Evolutionary conservation across 1,140 invertebrate species (phyloP).

Genomic region (Spodoptera litura): DNA sequence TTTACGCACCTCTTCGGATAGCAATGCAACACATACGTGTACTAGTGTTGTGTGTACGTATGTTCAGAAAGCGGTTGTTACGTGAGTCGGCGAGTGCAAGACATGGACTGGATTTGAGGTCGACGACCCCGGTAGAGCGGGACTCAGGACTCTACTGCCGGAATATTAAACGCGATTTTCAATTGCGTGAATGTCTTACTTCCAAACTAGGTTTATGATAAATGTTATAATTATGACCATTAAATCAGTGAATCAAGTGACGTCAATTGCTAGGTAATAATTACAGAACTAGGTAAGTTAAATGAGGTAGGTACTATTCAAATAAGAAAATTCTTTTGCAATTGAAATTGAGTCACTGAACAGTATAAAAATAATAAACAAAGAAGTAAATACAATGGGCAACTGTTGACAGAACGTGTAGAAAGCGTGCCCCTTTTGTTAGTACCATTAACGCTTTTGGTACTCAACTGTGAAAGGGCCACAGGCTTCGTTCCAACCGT

Average conservation of each 20-base stretch:
- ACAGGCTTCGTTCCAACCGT: conserved; percentile 47
- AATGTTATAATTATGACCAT: not conserved
- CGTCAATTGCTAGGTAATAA: too few relatives aligned
- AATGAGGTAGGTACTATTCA: not conserved
- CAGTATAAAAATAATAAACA: conserved; percentile 38
- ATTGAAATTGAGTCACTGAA: conserved; percentile 1
- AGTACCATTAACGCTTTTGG: conserved; percentile 73
- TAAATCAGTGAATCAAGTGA: not conserved
- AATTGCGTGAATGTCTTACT: conserved; percentile 38
- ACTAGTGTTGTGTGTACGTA: conserved; percentile 40
- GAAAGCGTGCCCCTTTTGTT: conserved; percentile 69
- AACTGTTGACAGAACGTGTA: conserved; percentile 44
- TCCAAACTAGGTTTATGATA: not conserved
- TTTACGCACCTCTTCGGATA: conserved; percentile 31
- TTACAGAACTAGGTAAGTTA: not conserved
- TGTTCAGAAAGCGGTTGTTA: conserved; percentile 73
- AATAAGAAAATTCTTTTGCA: not conserved
- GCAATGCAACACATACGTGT: conserved; percentile 30
- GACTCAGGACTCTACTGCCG: conserved; percentile 74
- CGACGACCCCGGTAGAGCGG: conserved; percentile 74
- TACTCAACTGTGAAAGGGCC: conserved; percentile 71
- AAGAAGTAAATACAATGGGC: conserved; percentile 37
- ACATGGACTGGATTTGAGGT: conserved; percentile 79
- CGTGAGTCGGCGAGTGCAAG: conserved; percentile 78
- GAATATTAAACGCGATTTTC: conserved; percentile 68